Percentiles rank a stretch among this genome's conserved stretches.
phyloP scores from a whole-genome alignment of 2,888 invertebrate species.

The Platerodrilus igneus region DNA sequence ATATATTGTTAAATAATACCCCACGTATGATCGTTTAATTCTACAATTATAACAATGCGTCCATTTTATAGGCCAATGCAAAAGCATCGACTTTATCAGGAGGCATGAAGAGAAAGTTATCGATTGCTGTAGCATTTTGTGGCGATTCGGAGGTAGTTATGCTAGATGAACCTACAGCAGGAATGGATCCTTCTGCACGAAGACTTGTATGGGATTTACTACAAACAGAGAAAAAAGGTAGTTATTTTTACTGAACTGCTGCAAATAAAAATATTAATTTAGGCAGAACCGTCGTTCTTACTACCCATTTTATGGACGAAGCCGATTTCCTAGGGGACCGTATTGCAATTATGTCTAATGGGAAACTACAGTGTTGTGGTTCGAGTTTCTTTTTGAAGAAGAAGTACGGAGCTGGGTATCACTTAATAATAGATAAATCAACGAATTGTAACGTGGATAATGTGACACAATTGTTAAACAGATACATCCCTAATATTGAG shows the following conservation, averaged over 20 bases:
- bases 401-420: conserved; percentile 81
- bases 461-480: conserved; percentile 58
- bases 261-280: too few species aligned
- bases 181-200: conserved; percentile 83
- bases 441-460: conserved; percentile 49
- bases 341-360: conserved; percentile 82
- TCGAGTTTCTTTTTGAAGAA: conserved; percentile 78
- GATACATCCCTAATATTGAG: conserved; percentile 61
- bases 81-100: conserved; percentile 62
- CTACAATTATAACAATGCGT: background rate
- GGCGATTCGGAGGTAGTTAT: conserved; percentile 70
- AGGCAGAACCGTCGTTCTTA: conserved; percentile 74
- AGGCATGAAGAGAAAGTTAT: conserved; percentile 74
- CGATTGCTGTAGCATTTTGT: conserved; percentile 70
- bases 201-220: conserved; percentile 82
- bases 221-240: conserved; percentile 61
- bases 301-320: conserved; percentile 90
- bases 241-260: conserved; percentile 6
- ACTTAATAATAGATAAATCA: conserved; percentile 64
- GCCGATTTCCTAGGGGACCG: conserved; percentile 83
- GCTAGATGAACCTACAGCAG: conserved; percentile 76
- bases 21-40: too few species aligned
- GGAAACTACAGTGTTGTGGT: conserved; percentile 74
- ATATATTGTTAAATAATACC: too few species aligned
- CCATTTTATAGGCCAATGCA: conserved; percentile 47